Percentiles rank a stretch among this genome's conserved stretches.
phyloP scores from a whole-genome alignment of 1,140 invertebrate genomes.

The Diplogasteroides magnus region DNA sequence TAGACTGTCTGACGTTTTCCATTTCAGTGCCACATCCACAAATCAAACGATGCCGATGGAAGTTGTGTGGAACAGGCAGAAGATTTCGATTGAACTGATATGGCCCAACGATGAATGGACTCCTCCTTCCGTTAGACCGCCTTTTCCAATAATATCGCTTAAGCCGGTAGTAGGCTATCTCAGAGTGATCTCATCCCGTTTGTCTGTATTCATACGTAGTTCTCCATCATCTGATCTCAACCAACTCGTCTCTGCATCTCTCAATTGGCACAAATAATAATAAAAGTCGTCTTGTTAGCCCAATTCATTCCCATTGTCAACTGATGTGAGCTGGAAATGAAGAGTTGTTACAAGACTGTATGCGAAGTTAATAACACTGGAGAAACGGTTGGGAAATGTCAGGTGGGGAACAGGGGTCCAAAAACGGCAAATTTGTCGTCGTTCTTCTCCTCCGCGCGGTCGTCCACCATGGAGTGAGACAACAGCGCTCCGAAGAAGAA shows the following conservation, averaged over 20 bases:
- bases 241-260: background rate
- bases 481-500: no score
- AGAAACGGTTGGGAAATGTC: no score
- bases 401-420: no score
- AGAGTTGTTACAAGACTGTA: no score
- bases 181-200: constrained; percentile 6
- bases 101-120: background rate
- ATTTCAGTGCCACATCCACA: no score
- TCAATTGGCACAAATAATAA: background rate
- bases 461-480: no score
- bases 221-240: constrained; percentile 2
- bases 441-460: no score
- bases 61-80: constrained; percentile 22
- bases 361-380: no score
- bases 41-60: constrained; percentile 25
- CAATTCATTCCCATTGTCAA: no score
- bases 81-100: constrained; percentile 20
- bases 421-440: no score
- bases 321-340: no score
- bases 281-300: background rate
- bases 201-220: constrained; percentile 1
- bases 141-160: constrained; percentile 11
- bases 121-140: background rate
- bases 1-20: no score
- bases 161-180: constrained; percentile 12